A percentile compares a stretch with the other conserved stretches of the same genome.
phyloP scores from a whole-genome alignment of 2,888 invertebrate genomes.

The Masnerella sp. region DNA sequence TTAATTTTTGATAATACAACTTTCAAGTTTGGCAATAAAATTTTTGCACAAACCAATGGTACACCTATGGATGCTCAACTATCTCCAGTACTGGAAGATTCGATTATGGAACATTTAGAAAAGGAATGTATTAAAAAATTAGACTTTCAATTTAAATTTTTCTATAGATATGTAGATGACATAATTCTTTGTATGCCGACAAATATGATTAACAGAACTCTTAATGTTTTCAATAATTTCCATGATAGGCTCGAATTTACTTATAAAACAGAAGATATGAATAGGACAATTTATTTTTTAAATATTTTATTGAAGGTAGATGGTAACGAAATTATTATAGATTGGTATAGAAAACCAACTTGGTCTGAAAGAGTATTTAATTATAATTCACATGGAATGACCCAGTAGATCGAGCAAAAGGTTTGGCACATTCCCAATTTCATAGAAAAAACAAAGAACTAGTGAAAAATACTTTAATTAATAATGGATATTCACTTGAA shows the following conservation, averaged over 20 bases:
- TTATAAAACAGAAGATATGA: neutral
- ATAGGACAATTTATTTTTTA: neutral
- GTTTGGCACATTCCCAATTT: too few species aligned
- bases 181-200: neutral
- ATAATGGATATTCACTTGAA: too few species aligned
- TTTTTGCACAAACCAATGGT: conserved; percentile 27
- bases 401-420: too few species aligned
- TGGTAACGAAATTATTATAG: neutral
- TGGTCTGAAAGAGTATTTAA: neutral
- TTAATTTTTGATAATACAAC: conserved; percentile 9
- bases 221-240: neutral
- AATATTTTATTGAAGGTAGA: neutral
- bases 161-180: too few species aligned
- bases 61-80: conserved; percentile 44
- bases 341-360: neutral
- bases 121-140: neutral
- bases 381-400: too few species aligned
- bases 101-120: conserved; percentile 29
- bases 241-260: neutral
- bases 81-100: conserved; percentile 14
- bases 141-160: neutral
- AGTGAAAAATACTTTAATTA: too few species aligned
- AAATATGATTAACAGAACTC: neutral
- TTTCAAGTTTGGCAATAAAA: neutral
- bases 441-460: too few species aligned